phyloP scores from a whole-genome alignment of 2,113 vertebrate genomes.

The Podarcis raffonei region DNA sequence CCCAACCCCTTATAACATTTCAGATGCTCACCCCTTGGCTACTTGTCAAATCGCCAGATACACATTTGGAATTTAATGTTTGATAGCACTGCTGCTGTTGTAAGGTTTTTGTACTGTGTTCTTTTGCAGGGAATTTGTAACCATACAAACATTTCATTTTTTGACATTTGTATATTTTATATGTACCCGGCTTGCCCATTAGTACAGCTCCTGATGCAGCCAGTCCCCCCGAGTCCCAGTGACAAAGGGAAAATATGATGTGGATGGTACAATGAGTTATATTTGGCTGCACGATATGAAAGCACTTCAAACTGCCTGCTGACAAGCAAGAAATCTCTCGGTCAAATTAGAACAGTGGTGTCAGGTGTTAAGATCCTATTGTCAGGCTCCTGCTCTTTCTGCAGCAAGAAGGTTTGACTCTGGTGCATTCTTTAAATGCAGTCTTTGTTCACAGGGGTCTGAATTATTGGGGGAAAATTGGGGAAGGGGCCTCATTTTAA shows the following conservation, averaged over 20 bases:
- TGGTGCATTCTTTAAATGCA: background rate
- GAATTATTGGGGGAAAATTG: background rate
- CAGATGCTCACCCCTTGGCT: background rate
- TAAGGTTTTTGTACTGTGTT: background rate
- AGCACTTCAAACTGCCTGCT: background rate
- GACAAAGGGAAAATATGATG: constrained; percentile 30
- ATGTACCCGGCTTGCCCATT: background rate
- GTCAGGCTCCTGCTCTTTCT: background rate
- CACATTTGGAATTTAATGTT: background rate
- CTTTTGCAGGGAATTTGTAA: background rate
- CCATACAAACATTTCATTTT: background rate
- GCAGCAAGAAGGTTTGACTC: background rate
- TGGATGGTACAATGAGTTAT: constrained; percentile 11
- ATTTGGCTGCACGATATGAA: background rate
- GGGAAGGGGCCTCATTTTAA: background rate
- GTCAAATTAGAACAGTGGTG: background rate
- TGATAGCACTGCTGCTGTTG: too few species aligned
- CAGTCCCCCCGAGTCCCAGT: background rate
- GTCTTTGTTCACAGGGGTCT: background rate
- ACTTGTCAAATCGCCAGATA: background rate
- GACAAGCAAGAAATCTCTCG: constrained; percentile 9
- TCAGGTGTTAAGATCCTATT: background rate
- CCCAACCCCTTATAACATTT: background rate
- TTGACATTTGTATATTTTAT: background rate
- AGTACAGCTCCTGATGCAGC: background rate